A percentile compares a stretch with the other conserved stretches of the same genome.
Conservation (phyloP, 2,888 invertebrate genomes). For the Tortrix viridana region DNA sequence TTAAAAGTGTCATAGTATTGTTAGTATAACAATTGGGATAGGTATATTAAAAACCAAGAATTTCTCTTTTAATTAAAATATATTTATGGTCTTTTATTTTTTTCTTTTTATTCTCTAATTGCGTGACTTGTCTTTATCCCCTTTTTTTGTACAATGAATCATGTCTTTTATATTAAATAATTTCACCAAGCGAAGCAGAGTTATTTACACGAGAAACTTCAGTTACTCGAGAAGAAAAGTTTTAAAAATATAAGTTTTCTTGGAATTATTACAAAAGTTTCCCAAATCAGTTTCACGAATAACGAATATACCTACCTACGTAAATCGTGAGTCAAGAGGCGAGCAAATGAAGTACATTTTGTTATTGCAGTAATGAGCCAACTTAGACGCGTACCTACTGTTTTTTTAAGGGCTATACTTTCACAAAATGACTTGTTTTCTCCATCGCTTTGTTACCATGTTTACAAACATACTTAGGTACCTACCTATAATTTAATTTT, state of each 20-base stretch:
- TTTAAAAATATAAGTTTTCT: slow-evolving; percentile 13
- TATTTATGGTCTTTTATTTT: no score
- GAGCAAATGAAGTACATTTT: slow-evolving; percentile 26
- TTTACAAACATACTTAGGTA: no score
- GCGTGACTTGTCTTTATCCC: no score
- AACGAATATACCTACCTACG: slow-evolving; percentile 13
- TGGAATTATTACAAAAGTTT: slow-evolving; percentile 22
- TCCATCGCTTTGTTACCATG: no score
- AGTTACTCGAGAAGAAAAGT: slow-evolving; percentile 7
- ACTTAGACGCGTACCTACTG: slow-evolving; percentile 18
- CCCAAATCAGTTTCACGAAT: slow-evolving; percentile 16
- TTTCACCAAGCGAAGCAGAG: not conserved
- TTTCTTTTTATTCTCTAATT: no score
- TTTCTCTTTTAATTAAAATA: no score
- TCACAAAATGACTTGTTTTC: not conserved
- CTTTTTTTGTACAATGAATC: no score
- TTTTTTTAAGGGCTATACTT: slow-evolving; percentile 10
- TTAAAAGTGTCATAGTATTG: no score
- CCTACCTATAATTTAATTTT: no score
- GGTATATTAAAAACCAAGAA: no score
- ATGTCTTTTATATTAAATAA: not conserved
- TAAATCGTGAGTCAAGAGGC: slow-evolving; percentile 10
- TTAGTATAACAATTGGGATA: no score
- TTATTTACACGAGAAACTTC: slow-evolving; percentile 14
- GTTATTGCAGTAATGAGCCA: slow-evolving; percentile 30